phyloP scores from a whole-genome alignment of 2,113 vertebrate species.

The Seriola rivoliana region DNA sequence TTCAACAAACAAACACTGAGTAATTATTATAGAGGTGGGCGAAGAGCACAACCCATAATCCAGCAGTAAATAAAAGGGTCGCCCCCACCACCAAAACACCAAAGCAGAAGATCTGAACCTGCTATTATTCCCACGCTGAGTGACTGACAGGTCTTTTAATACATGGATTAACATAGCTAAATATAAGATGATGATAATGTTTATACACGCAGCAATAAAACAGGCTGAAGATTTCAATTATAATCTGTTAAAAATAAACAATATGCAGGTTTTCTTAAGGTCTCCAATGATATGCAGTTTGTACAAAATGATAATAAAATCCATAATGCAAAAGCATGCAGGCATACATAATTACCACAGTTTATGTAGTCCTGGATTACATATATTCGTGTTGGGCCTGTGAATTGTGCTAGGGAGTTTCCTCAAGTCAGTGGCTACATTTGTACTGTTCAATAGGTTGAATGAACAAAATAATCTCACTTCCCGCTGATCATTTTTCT shows the following conservation, averaged over 20 bases:
- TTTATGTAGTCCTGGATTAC: conserved; percentile 37
- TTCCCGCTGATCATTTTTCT: conserved; percentile 36
- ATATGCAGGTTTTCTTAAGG: neutral
- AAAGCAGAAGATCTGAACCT: conserved; percentile 18
- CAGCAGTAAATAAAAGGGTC: conserved; percentile 41
- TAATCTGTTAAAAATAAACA: neutral
- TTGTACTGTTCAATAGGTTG: conserved; percentile 28
- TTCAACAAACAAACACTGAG: conserved; percentile 6
- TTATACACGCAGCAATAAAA: neutral
- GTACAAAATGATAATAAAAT: neutral
- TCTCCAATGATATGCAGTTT: neutral
- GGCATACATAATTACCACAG: conserved; percentile 22
- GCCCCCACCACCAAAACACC: neutral
- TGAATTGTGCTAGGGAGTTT: conserved; percentile 34
- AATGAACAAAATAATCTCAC: conserved; percentile 47
- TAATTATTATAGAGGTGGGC: conserved; percentile 21
- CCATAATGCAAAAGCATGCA: conserved; percentile 1
- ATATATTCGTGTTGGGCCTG: neutral
- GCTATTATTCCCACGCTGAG: conserved; percentile 38
- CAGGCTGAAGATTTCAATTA: conserved; percentile 2
- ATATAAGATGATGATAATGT: neutral
- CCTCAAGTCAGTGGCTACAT: conserved; percentile 32
- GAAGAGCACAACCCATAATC: conserved; percentile 17
- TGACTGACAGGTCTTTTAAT: conserved; percentile 46
- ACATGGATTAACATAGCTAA: conserved; percentile 36